These are phyloP conservation scores for Atta texana DNA, from an alignment of 1,140 invertebrate species.

Conservation along the genomic window DNA sequence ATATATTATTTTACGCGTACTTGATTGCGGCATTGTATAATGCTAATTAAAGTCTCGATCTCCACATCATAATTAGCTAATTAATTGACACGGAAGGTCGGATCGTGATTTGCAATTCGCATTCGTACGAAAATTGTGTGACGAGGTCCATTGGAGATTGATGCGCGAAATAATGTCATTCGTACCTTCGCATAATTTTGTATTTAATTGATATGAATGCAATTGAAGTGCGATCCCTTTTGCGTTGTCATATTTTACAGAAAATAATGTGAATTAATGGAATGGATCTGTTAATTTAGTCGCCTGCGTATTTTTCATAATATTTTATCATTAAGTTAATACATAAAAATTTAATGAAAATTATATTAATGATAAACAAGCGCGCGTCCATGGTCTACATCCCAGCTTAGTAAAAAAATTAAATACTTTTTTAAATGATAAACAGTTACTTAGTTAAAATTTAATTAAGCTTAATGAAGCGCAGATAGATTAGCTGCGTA, in stretches of 20 bases:
- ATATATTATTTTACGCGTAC: slow-evolving; percentile 27
- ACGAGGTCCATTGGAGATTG: slow-evolving; percentile 16
- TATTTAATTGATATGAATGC: slow-evolving; percentile 6
- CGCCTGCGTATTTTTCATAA: neutral
- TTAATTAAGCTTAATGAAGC: neutral
- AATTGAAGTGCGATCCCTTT: slow-evolving; percentile 5
- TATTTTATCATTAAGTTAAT: neutral
- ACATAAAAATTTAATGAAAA: neutral
- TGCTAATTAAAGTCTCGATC: slow-evolving; percentile 46
- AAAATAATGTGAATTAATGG: neutral
- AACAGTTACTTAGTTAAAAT: neutral
- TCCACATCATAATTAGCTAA: slow-evolving; percentile 48
- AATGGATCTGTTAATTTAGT: neutral
- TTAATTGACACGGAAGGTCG: slow-evolving; percentile 26
- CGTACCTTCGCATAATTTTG: slow-evolving; percentile 30
- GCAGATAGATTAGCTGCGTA: neutral
- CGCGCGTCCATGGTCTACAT: too few species aligned
- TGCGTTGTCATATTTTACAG: neutral
- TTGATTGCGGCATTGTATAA: slow-evolving; percentile 41
- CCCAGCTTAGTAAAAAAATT: neutral
- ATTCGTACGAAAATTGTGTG: slow-evolving; percentile 8
- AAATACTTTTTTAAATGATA: neutral
- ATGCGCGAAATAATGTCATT: slow-evolving; percentile 29
- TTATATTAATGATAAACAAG: slow-evolving; percentile 6
- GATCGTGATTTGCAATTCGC: slow-evolving; percentile 9